Conservation (phyloP, 1,140 invertebrate species). For the Brachionus paranguensis region DNA sequence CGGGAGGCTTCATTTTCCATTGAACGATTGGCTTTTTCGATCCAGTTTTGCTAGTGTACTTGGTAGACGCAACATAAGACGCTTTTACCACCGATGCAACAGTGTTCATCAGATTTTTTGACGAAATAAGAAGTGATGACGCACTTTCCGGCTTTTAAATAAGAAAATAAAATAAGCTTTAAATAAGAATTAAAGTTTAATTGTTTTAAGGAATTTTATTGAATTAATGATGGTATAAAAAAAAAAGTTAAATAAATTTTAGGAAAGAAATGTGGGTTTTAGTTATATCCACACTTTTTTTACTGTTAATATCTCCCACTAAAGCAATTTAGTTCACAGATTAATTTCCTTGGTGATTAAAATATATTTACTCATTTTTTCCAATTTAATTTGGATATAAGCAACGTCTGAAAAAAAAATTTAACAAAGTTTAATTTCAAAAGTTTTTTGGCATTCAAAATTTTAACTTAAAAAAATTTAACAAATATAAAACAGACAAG, state of each 20-base stretch:
- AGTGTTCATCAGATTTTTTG: conserved; percentile 98
- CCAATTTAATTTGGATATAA: no score
- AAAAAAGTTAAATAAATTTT: conserved; percentile 71
- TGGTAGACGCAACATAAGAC: conserved; percentile 95
- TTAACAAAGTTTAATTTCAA: no score
- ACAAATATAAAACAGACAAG: no score
- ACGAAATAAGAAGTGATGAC: conserved; percentile 94
- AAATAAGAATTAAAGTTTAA: conserved; percentile 95
- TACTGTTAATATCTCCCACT: no score
- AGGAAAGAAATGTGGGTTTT: conserved; percentile 43
- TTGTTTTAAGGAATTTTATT: conserved; percentile 92
- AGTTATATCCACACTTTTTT: no score
- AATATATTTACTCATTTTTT: no score
- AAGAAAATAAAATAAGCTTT: conserved; percentile 64
- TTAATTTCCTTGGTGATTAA: no score
- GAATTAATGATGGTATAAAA: conserved; percentile 56
- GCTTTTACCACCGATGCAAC: conserved; percentile 97
- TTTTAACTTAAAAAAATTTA: no score
- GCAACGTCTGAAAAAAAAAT: no score
- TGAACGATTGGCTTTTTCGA: conserved; percentile 74
- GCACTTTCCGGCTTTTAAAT: conserved; percentile 81
- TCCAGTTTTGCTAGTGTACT: conserved; percentile 55
- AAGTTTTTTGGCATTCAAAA: no score
- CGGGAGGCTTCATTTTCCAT: conserved; percentile 99
- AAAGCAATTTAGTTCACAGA: no score